Evolutionary conservation across 2,888 invertebrate species (phyloP).

Genomic region (Phyto melanocephala): DNA sequence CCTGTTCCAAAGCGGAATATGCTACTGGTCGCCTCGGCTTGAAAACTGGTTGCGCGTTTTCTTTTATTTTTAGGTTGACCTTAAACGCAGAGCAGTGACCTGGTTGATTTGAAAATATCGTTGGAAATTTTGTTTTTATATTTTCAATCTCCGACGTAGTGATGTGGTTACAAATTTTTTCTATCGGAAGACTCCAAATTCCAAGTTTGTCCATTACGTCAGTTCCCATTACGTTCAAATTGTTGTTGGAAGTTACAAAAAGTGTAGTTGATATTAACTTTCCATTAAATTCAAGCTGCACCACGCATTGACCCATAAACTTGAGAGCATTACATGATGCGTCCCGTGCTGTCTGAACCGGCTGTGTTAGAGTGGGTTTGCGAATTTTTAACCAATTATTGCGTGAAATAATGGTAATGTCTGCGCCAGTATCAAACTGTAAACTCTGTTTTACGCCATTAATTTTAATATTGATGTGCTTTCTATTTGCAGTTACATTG

Average conservation of each 20-base stretch:
- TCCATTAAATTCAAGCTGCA: neutral
- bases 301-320: constrained; percentile 8
- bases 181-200: constrained; percentile 15
- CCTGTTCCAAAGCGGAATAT: constrained; percentile 56
- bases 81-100: constrained; percentile 14
- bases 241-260: too few species aligned
- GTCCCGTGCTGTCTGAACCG: constrained; percentile 8
- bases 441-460: constrained; percentile 19
- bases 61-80: constrained; percentile 15
- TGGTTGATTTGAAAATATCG: neutral
- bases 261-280: constrained; percentile 4
- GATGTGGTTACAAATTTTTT: constrained; percentile 11
- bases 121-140: neutral
- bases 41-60: constrained; percentile 44
- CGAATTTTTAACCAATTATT: constrained; percentile 35
- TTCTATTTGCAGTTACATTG: constrained; percentile 5
- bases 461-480: neutral
- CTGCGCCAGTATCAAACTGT: constrained; percentile 45
- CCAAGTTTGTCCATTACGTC: constrained; percentile 13
- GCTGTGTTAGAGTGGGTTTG: constrained; percentile 6
- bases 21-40: constrained; percentile 59
- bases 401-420: constrained; percentile 43
- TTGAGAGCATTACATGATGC: constrained; percentile 21
- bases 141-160: neutral
- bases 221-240: too few species aligned